Conservation (phyloP, 2,113 vertebrate species). For the Prolemur simus region DNA sequence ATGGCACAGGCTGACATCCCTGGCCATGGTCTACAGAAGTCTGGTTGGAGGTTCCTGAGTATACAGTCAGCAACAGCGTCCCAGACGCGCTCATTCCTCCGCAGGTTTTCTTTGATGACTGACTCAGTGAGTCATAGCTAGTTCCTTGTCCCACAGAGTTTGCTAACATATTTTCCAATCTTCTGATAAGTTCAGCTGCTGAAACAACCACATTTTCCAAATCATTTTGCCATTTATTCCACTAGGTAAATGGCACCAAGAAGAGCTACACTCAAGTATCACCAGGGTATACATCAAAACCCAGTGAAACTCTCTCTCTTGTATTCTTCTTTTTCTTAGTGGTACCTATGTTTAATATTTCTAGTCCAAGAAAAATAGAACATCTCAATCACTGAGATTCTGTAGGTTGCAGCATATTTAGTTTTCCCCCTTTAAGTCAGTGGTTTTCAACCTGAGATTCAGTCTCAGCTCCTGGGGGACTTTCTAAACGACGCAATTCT, state of each 20-base stretch:
- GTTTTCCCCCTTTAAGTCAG: background rate
- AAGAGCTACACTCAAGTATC: background rate
- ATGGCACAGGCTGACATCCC: background rate
- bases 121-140: constrained; percentile 35
- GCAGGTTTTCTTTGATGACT: background rate
- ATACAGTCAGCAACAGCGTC: rapidly evolving
- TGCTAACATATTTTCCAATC: constrained; percentile 55
- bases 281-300: background rate
- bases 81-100: background rate
- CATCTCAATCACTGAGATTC: background rate
- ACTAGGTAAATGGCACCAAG: background rate
- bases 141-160: constrained; percentile 38
- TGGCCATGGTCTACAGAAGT: rapidly evolving
- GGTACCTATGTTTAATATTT: background rate
- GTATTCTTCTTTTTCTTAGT: background rate
- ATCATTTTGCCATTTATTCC: constrained; percentile 6
- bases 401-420: background rate
- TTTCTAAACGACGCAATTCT: background rate
- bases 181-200: constrained; percentile 2
- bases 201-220: constrained; percentile 53
- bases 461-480: background rate
- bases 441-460: background rate
- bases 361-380: background rate
- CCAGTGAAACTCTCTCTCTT: background rate
- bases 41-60: background rate